Evolutionary conservation across 2,888 invertebrate genomes (phyloP).

Genomic region (Trimorus sp.): DNA sequence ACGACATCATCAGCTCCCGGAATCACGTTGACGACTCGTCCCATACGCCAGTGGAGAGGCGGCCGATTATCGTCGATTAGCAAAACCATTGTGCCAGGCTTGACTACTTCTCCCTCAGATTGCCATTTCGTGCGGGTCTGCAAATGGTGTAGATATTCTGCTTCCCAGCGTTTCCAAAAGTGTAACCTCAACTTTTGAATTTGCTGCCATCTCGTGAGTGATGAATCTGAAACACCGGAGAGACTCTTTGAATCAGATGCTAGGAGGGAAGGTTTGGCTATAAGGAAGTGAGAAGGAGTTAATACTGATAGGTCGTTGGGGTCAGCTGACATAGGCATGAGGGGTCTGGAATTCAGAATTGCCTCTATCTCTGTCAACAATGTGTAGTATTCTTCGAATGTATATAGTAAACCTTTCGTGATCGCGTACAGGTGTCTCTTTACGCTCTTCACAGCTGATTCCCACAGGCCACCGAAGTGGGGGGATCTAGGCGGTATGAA

Average conservation of each 20-base stretch:
- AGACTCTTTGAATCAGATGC: slow-evolving; percentile 3
- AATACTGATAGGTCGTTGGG: slow-evolving; percentile 15
- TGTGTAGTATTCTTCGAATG: slow-evolving; percentile 26
- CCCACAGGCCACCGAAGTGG: slow-evolving; percentile 27
- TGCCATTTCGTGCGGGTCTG: background rate
- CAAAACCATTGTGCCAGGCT: background rate
- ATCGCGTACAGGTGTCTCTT: slow-evolving; percentile 33
- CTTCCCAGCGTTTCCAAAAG: background rate
- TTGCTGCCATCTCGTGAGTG: background rate
- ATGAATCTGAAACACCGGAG: background rate
- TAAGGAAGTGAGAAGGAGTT: slow-evolving; percentile 23
- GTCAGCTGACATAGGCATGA: slow-evolving; percentile 9
- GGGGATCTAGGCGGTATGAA: slow-evolving; percentile 23
- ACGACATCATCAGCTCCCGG: background rate
- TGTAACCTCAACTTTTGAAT: background rate
- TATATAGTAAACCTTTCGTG: slow-evolving; percentile 54
- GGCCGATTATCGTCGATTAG: slow-evolving; percentile 5
- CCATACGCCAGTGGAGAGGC: slow-evolving; percentile 1
- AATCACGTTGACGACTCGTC: background rate
- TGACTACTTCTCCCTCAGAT: background rate
- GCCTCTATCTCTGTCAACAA: slow-evolving; percentile 19
- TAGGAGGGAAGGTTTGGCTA: slow-evolving; percentile 1
- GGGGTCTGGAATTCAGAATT: slow-evolving; percentile 26
- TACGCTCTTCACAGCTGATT: slow-evolving; percentile 1
- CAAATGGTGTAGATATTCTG: background rate